Evolutionary conservation across 2,797 vertebrate species (phyloP), one percentile per base, ranked within the genome.

Genomic region (Myiotriccus ornatus): DNA sequence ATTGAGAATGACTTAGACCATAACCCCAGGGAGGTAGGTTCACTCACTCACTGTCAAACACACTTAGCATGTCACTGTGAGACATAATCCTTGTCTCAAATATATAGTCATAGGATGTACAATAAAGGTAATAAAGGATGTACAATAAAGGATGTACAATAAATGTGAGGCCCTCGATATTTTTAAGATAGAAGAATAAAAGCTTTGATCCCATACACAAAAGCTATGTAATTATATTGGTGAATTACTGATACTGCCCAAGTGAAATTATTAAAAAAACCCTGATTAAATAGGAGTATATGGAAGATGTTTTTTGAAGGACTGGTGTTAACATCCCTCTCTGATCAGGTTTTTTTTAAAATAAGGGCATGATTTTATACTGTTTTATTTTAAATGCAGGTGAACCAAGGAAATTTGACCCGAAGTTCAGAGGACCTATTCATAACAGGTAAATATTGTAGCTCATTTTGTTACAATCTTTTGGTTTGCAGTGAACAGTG

Each of bases 351-450:
- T 95, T 47, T 55, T 28, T 63, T 96, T 90, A 95, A 94, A 89
- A 88, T 60, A 85, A 84, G 10, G 21, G 60, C 19, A 12, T 64
- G 56, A 74, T 93, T 96, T 96, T 87, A 90, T 89, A 73, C 46
- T 94, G 34, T 86, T 97, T 96, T 97, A 75, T 98, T 97, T 98
- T 94, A 97, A 88, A 98, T 98, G 56, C 97, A 99, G 99, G 99
- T 98, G 98, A 99, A 94, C 98, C 99, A 69, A 98, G 98, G 96
- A 98, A 98, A 97, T 99, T 99, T 98, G 99, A 99, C 94, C 98
- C 99, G 3, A 98, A 98, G 94, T 99, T 99, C 98, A 98, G 98
- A 97, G 99, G 99, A 76, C 99, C 99, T 70, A 96, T 99, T 97
- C 98, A 98, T 63, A 98, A 98, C 94, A 99, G 99, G 99, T 99